Percentiles rank a stretch among this genome's conserved stretches.
Conservation (phyloP, 53 echinoderm and acorn worm genomes). For the Henricia sp. region DNA sequence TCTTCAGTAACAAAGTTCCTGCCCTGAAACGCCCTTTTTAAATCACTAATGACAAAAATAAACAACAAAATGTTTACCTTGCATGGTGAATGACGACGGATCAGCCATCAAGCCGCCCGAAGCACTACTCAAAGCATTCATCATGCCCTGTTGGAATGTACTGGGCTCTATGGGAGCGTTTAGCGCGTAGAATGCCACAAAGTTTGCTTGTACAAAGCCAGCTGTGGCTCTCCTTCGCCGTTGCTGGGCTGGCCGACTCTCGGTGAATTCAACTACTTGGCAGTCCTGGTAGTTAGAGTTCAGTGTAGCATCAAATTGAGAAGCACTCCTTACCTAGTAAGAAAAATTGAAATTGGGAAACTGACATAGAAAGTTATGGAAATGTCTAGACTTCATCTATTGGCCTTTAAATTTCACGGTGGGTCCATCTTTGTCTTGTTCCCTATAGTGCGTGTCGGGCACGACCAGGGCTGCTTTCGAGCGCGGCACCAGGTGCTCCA, state of each 20-base stretch:
- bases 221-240: not conserved
- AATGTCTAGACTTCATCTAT: not conserved
- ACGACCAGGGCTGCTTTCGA: too few relatives aligned
- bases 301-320: not conserved
- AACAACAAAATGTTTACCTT: not conserved
- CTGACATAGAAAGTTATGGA: not conserved
- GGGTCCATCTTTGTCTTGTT: too few relatives aligned
- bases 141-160: not conserved
- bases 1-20: not conserved
- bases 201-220: not conserved
- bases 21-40: not conserved
- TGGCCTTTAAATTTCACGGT: not conserved
- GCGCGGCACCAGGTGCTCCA: too few relatives aligned
- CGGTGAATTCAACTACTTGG: constrained; percentile 18
- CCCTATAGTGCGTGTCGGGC: too few relatives aligned
- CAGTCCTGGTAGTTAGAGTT: not conserved
- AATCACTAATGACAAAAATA: not conserved
- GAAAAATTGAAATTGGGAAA: too few relatives aligned
- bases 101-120: not conserved
- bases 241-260: not conserved
- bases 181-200: not conserved
- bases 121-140: not conserved
- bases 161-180: constrained; percentile 4
- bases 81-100: not conserved
- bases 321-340: not conserved